Evolutionary conservation across 2,797 vertebrate species (phyloP).

Genomic region (Capromys pilorides): DNA sequence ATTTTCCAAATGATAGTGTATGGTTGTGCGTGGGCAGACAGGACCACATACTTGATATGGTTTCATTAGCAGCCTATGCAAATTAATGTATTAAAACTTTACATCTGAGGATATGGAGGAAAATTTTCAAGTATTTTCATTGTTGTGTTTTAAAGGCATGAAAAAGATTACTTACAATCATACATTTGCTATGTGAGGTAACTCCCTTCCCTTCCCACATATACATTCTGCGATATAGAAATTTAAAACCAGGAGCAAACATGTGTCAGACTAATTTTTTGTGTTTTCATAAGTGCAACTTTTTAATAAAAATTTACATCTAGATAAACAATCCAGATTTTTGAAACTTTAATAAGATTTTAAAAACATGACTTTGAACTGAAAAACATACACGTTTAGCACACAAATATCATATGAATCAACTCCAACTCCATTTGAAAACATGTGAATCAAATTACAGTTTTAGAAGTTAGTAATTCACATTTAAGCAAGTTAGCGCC

Average conservation of each 20-base stretch:
- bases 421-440: slow-evolving; percentile 82
- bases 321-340: slow-evolving; percentile 87
- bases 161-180: slow-evolving; percentile 20
- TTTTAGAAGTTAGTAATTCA: slow-evolving; percentile 85
- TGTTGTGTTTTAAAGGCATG: slow-evolving; percentile 41
- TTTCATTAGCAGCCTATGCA: slow-evolving; percentile 15
- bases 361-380: slow-evolving; percentile 85
- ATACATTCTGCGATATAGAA: slow-evolving; percentile 61
- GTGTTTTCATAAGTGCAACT: slow-evolving; percentile 86
- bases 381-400: slow-evolving; percentile 86
- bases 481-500: slow-evolving; percentile 87
- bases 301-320: slow-evolving; percentile 87
- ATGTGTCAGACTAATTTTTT: slow-evolving; percentile 86
- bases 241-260: slow-evolving; percentile 86
- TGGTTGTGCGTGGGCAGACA: neutral
- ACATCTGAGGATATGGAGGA: neutral
- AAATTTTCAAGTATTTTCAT: slow-evolving; percentile 27
- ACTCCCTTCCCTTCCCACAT: neutral
- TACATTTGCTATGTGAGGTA: slow-evolving; percentile 20
- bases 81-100: slow-evolving; percentile 35
- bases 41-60: neutral
- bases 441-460: slow-evolving; percentile 83
- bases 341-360: slow-evolving; percentile 86
- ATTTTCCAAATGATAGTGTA: slow-evolving; percentile 32
- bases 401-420: slow-evolving; percentile 86